Evolutionary conservation across 2,113 vertebrate genomes (phyloP), one percentile per base, ranked within the genome.

Genomic region (Chroicocephalus ridibundus): DNA sequence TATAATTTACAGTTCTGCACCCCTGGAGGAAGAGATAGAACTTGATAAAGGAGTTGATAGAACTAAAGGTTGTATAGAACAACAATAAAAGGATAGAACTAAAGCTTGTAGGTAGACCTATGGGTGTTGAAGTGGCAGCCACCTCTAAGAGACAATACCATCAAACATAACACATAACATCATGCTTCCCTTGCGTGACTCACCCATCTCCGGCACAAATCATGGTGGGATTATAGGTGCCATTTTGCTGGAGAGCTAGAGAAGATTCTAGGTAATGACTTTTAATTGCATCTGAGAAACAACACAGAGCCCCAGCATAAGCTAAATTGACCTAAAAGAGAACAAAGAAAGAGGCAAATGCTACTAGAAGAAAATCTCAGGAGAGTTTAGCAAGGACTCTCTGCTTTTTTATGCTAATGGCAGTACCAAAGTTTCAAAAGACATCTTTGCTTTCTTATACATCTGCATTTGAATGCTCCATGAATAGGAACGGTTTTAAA

Each of bases 171-270:
- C 10, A 47, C 10, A 8, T 3, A 49, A 11, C 0, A 0, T 26
- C 22, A 3, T 1, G 1, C 8, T 75, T 93, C 47, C 49, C 47
- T 52, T 31, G 9, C 0, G 0, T 44, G 31, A 26, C 38, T 49
- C 55, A 42, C 26, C 42, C 24, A 8, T 17, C 32, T 86, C n/a
- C 32, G 42, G 64, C 51, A 38, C 29, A 71, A 61, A n/a, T 22
- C 42, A 38, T 0, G 0, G 29, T 42, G 16, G 44, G 34, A 76
- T 2, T 3, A 76, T 1, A 57, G 27, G 26, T 24, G 36, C 8
- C 24, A 42, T 58, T 86, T 81, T 66, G 8, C 31, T 65, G 54
- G 14, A 87, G 20, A 80, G 49, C 17, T 31, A n/a, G 22, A 70
- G 20, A 78, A 90, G 57, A 77, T 58, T 77, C 34, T 51, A 86